Evolutionary conservation across 2,113 vertebrate species (phyloP), one percentile per base, ranked within the genome.

Genomic region (Mormoops blainvillei): DNA sequence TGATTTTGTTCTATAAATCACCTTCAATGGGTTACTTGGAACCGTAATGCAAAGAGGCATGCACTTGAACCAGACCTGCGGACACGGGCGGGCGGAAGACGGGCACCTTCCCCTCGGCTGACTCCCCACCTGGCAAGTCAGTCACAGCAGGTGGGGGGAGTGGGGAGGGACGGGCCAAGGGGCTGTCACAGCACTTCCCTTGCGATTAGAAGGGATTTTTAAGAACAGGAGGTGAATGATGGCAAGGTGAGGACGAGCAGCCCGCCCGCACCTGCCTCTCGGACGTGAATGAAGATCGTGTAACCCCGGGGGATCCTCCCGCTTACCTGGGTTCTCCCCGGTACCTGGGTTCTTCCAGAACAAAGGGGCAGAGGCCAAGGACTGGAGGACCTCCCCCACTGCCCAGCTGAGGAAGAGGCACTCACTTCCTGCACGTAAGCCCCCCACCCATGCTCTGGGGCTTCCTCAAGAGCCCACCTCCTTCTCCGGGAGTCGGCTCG

Each of bases 31-130:
- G 92, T 94, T 82, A 74, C 85, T 97, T 93, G 85, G 89, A 89
- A 83, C 97, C 83, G 10, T 50, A 77, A 87, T 2, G 43, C 41
- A 89, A 89, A 95, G 93, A 93, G 54, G 52, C 85, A 56, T 0
- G 20, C 70, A 3, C 87, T 93, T 63, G 94, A 95, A 91, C 6
- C 0, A 96, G 95, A 50, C 76, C 54, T 14, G 63, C 94, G 95
- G 83, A 94, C 0, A 2, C 38, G 15, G 97, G 95, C 94, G 98
- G 96, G 95, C 94, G 98, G 96, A 90, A 94, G 94, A 56, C 1
- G 5, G 50, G 86, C 91, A 8, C 0, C 0, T 0, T 87, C 83
- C 73, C 94, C 83, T 52, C 43, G 48, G 87, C 19, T 10, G 81
- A 86, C 83, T 93, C 91, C 58, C 76, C 88, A 92, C 87, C 82